Evolutionary conservation across 2,888 invertebrate genomes (phyloP), one percentile per base, ranked within the genome.

Genomic region (Oxystoma pomonae): DNA sequence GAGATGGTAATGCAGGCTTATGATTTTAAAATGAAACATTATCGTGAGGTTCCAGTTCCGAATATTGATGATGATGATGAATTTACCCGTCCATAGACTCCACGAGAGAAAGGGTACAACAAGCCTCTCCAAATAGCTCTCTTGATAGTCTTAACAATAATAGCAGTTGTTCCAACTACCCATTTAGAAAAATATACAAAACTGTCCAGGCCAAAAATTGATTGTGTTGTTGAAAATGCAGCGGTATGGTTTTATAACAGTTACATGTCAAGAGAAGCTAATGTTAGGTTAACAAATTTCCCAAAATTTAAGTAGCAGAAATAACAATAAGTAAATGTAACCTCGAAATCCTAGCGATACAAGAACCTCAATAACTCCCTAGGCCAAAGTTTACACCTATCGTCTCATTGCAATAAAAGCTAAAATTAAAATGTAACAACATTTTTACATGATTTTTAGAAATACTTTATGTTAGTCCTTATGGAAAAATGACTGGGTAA

Each of bases 351-450:
- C n/a, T n/a, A n/a, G n/a, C n/a, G n/a, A n/a, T n/a, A n/a, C n/a
- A n/a, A n/a, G n/a, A n/a, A n/a, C n/a, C n/a, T n/a, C n/a, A n/a
- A n/a, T n/a, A n/a, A n/a, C n/a, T n/a, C n/a, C n/a, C n/a, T n/a
- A n/a, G n/a, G 59, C 78, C 78, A 1, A 77, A 79, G 63, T 81
- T 78, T 70, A 80, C 75, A 72, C 75, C 74, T 57, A 74, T 77
- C 71, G 80, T 80, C 64, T 78, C 81, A 63, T 80, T 81, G n/a
- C n/a, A n/a, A n/a, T n/a, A n/a, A n/a, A n/a, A n/a, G n/a, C n/a
- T n/a, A n/a, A n/a, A n/a, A n/a, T n/a, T n/a, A n/a, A n/a, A n/a
- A n/a, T n/a, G n/a, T n/a, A n/a, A n/a, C n/a, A n/a, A n/a, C n/a
- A n/a, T n/a, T n/a, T n/a, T n/a, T n/a, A n/a, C n/a, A n/a, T n/a